A percentile compares a stretch with the other conserved stretches of the same genome.
Conservation (phyloP, 2,113 vertebrate genomes). For the Oriolus oriolus region DNA sequence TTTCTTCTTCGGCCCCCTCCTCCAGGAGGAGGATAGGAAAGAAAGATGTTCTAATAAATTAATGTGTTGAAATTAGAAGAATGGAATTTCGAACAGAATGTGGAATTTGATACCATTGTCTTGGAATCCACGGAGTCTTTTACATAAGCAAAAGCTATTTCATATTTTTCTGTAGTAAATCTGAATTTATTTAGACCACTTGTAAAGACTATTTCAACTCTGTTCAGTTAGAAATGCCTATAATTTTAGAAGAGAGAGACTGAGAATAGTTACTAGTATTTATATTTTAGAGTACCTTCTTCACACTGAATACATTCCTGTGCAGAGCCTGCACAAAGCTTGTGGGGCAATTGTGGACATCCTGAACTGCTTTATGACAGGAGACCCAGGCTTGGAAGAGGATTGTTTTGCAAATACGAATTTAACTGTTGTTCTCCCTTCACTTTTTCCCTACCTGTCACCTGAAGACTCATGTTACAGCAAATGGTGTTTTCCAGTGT, state of each 20-base stretch:
- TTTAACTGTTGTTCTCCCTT: neutral
- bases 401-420: neutral
- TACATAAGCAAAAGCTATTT: neutral
- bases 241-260: neutral
- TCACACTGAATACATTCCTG: neutral
- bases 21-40: neutral
- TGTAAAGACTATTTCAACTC: neutral
- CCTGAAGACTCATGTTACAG: neutral
- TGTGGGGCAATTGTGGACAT: neutral
- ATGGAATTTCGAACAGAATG: neutral
- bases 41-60: neutral
- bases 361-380: neutral
- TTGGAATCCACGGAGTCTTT: neutral
- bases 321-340: neutral
- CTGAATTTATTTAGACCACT: neutral
- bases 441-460: neutral
- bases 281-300: neutral
- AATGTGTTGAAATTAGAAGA: neutral
- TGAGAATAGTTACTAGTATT: neutral
- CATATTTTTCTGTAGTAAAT: neutral
- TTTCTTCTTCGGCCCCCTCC: neutral
- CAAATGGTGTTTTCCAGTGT: neutral
- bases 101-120: neutral
- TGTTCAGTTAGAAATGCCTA: neutral
- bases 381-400: neutral